Base-by-base conservation (phyloP, 2,888 invertebrate species). In the Pachycephus smyrnensis region DNA sequence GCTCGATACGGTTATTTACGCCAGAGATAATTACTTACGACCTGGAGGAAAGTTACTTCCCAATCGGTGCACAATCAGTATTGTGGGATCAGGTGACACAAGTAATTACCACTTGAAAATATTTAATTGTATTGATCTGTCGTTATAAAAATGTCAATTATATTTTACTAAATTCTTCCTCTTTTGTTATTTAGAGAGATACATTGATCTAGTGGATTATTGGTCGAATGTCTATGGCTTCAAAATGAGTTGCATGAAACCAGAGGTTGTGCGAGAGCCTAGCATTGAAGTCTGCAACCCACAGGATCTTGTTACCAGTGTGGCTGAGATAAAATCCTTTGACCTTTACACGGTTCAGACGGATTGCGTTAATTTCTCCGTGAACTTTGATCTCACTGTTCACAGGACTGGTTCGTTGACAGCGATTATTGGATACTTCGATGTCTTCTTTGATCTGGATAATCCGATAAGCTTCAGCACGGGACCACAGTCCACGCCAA, bases 171-270 rank as follows among this genome's bases (percentile, higher is more conserved):
- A 71, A 79, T 69, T 23, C 75, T 68, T 40, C 37, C 32, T 69
- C 11, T 75, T 77, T 77, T 76, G 15, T 36, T 31, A 74, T 69
- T 15, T 35, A 12, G 95, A 94, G 12, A 94, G 95, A 23, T 96
- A 97, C 87, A 93, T 94, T 68, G 94, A 94, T 82, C 93, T 95
- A 78, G 95, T 98, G 3, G 94, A 94, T 73, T 98, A 96, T 90
- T 99, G 98, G 98, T 95, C 97, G 31, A 94, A 98, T 91, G 98
- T 99, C 0, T 98, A 98, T 87, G 98, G 98, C 0, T 98, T 96
- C 87, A 96, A 96, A 92, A 99, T 99, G 98, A 95, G 95, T 80
- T 97, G 96, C 85, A 96, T 99, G 95, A 96, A 96, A 88, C 94
- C 94, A 1, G 96, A 97, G 89, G 97, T 97, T 0, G 92, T 98